These are phyloP conservation scores for Chelonus insularis DNA, from an alignment of 1,140 invertebrate species.

Conservation along the genomic window DNA sequence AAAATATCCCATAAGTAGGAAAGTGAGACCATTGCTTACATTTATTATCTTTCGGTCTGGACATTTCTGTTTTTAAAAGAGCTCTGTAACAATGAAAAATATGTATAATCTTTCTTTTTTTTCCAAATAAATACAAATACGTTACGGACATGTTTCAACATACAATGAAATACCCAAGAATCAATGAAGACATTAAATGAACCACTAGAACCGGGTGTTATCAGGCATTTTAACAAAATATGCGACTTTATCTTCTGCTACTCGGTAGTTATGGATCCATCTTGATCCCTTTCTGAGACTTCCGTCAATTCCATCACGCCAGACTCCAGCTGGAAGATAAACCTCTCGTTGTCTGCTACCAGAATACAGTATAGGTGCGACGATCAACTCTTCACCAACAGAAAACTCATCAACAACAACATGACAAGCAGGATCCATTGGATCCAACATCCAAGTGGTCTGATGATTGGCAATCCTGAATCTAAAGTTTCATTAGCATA, in stretches of 20 bases:
- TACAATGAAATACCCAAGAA: too few species aligned
- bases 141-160: too few species aligned
- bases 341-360: constrained; percentile 67
- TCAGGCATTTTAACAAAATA: constrained; percentile 85
- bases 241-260: constrained; percentile 77
- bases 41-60: too few species aligned
- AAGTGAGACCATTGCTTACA: too few species aligned
- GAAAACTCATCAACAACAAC: constrained; percentile 86
- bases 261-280: constrained; percentile 86
- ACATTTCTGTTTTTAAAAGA: too few species aligned
- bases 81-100: too few species aligned
- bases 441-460: constrained; percentile 93
- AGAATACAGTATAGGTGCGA: constrained; percentile 82
- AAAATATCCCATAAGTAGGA: too few species aligned
- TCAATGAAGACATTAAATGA: too few species aligned
- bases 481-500: constrained; percentile 76
- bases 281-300: constrained; percentile 82
- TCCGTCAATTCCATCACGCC: constrained; percentile 86
- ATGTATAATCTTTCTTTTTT: too few species aligned
- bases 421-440: constrained; percentile 77
- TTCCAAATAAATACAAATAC: too few species aligned
- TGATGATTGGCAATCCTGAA: constrained; percentile 79
- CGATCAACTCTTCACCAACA: constrained; percentile 87
- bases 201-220: constrained; percentile 77
- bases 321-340: constrained; percentile 84